Evolutionary conservation across 2,113 vertebrate species (phyloP).

Genomic region (Galbula dea): DNA sequence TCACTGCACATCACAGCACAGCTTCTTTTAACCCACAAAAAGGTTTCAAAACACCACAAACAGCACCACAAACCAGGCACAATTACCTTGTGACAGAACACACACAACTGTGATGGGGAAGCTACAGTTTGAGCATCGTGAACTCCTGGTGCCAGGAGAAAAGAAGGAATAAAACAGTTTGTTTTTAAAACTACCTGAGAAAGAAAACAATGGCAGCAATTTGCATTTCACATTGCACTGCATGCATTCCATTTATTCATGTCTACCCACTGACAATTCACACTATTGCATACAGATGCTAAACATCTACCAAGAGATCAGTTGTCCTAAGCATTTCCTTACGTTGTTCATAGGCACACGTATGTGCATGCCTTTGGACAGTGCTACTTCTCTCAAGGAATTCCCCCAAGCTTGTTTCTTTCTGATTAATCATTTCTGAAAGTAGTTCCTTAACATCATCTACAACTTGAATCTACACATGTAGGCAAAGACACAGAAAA

Average conservation of each 20-base stretch:
- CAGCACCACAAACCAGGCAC: slow-evolving; percentile 75
- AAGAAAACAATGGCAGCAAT: not conserved
- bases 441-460: not conserved
- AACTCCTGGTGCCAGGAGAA: slow-evolving; percentile 41
- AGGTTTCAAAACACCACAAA: slow-evolving; percentile 23
- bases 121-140: slow-evolving; percentile 52
- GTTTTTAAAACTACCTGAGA: not conserved
- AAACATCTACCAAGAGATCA: not conserved
- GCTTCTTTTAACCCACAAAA: not conserved
- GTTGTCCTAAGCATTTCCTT: not conserved
- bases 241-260: not conserved
- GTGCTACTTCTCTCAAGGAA: not conserved
- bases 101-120: slow-evolving; percentile 35
- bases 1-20: not conserved
- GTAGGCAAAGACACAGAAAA: not conserved
- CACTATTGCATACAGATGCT: not conserved
- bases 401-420: not conserved
- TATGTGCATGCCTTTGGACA: not conserved
- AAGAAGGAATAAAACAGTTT: slow-evolving; percentile 56
- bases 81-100: slow-evolving; percentile 71
- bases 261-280: not conserved
- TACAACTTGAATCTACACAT: not conserved
- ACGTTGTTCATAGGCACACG: accelerated
- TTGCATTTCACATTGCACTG: not conserved
- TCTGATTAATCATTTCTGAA: not conserved